Evolutionary conservation across 2,113 vertebrate genomes (phyloP).

Genomic region (Orycteropus afer): DNA sequence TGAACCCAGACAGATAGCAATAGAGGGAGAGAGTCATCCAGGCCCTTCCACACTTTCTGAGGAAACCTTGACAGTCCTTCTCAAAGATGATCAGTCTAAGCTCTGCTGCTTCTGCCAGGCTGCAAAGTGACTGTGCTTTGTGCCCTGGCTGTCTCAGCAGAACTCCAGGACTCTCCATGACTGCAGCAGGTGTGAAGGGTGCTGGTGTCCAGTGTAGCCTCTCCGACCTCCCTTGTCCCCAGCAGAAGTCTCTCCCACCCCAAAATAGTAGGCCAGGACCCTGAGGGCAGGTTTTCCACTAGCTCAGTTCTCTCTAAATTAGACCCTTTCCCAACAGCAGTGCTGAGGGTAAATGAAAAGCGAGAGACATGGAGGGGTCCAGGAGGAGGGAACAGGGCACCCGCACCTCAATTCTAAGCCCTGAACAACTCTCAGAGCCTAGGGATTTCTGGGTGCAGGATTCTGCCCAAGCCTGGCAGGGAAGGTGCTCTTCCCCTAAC

Average conservation of each 20-base stretch:
- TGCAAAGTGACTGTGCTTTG: accelerated
- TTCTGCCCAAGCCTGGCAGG: background rate
- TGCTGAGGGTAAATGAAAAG: background rate
- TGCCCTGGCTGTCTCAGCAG: background rate
- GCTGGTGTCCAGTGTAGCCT: background rate
- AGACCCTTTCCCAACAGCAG: background rate
- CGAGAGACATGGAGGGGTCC: too few relatives aligned
- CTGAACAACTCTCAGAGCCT: background rate
- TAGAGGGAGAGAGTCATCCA: too few relatives aligned
- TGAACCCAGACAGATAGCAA: background rate
- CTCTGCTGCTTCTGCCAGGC: accelerated
- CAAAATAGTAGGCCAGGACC: background rate
- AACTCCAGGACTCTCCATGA: background rate
- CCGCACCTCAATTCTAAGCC: background rate
- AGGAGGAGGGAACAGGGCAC: background rate
- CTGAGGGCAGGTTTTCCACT: background rate
- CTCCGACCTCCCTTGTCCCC: too few relatives aligned
- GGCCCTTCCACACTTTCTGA: background rate
- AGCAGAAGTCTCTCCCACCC: background rate
- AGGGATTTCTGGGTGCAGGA: background rate
- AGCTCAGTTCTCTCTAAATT: background rate
- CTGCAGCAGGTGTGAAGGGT: background rate
- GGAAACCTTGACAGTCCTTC: background rate
- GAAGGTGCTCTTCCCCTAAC: background rate
- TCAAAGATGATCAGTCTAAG: background rate